A percentile compares a stretch with the other conserved stretches of the same genome.
Evolutionary conservation across 2,797 vertebrate genomes (phyloP).

Genomic region (Cephalopachus bancanus): DNA sequence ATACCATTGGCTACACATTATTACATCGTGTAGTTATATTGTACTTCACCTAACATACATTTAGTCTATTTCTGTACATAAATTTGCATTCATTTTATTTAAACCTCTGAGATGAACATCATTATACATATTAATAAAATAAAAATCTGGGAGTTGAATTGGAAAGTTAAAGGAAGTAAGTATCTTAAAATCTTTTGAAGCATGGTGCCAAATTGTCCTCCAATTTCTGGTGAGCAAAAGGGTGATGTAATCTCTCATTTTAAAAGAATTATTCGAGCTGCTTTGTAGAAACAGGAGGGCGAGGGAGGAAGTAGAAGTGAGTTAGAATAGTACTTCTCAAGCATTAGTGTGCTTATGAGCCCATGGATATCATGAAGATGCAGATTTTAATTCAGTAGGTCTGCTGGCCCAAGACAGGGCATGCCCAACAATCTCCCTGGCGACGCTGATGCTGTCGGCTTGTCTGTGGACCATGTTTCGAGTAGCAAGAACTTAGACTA

Average conservation of each 20-base stretch:
- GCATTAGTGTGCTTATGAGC: neutral
- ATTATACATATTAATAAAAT: neutral
- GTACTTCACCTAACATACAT: neutral
- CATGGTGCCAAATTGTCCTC: neutral
- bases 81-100: neutral
- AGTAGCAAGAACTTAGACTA: neutral
- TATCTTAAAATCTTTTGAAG: neutral
- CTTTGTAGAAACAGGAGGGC: neutral
- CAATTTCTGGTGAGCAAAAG: neutral
- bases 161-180: neutral
- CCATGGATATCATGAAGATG: neutral
- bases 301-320: neutral
- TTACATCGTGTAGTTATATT: neutral
- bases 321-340: neutral
- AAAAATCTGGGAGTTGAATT: neutral
- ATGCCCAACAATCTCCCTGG: neutral
- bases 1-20: neutral
- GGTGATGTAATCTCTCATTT: neutral
- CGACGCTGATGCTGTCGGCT: neutral
- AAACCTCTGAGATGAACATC: neutral
- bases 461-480: neutral
- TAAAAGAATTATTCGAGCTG: neutral
- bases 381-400: neutral
- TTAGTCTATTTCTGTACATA: neutral
- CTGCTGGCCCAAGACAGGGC: neutral